Base-by-base conservation (phyloP, 2,888 invertebrate species). In the Pammene aurita region DNA sequence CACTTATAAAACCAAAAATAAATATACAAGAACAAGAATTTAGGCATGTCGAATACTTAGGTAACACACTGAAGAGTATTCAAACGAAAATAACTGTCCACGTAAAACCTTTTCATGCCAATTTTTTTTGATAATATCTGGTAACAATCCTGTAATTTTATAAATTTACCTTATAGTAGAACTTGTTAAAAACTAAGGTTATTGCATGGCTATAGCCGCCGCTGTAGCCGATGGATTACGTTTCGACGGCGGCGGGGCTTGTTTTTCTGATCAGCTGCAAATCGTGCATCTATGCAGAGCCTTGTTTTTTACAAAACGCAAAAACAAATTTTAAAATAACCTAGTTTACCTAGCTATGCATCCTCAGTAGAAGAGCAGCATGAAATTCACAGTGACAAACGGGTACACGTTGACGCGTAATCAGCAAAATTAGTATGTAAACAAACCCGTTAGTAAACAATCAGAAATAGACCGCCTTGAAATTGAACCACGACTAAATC, bases 171-270 rank as follows among this genome's bases (percentile, higher is more conserved):
- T 48, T 2, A 26, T 10, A 16, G 34, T 60, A 7, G 6, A 54
- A 58, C 34, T 58, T 42, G 50, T 52, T 52, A 38, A 66, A 58
- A 66, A 66, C 50, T 58, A 41, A 34, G 63, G 55, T 46, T 67
- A 56, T 48, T 55, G 41, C 35, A 34, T 16, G 55, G 61, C 34
- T 50, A n/a, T n/a, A 13, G 13, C 58, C 61, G 61, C 38, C 9
- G 55, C 54, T n/a, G 55, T 35, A 48, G 55, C 34, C 16, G 41
- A 44, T 18, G 68, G 68, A 68, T 68, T 68, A 64, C 7, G 52
- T 58, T 44, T 46, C 56, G 14, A 35, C 44, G 57, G 41, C 41
- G 35, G 16, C 44, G 57, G 42, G 34, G 42, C 62, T 58, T 63
- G 68, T 68, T 68, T 62, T 63, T 52, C 50, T 35, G 57, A 57